Evolutionary conservation across 2,797 vertebrate species (phyloP), one percentile per base, ranked within the genome.

Genomic region (Epinephelus coioides): DNA sequence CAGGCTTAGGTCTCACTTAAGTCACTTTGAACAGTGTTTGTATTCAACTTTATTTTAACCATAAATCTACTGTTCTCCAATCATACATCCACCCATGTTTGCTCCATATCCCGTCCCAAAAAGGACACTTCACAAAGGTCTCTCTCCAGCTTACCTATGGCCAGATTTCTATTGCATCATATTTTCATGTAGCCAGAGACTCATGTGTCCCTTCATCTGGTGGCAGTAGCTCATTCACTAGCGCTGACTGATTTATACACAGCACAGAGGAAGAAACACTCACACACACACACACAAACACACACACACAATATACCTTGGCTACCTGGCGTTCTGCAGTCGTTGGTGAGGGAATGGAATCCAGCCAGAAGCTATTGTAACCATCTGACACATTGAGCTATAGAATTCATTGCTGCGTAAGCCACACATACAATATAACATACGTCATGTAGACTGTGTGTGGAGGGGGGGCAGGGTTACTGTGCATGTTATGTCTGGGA

Each of bases 171-270:
- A 38, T 6, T 43, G 21, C 49, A 56, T 76, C 59, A 82, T 82
- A 82, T 83, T 84, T 83, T 84, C 25, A 13, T 62, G 25, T 3
- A 3, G 14, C 60, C 57, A 66, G 59, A 87, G 81, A 89, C 71
- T 84, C 81, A 83, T 74, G 60, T 55, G 49, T 71, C 50, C 53
- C 23, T 76, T 84, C 34, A 21, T 76, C 38, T 67, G 10, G 47
- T 84, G 83, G 51, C 83, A 78, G 69, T 63, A 46, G 66, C 76
- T 84, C 83, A 80, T 87, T 86, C 81, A 79, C 50, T 56, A 67
- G 30, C 11, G 5, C 56, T 81, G 69, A 79, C 46, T 78, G 78
- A 90, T 87, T 81, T 75, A 86, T 63, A 69, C 80, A 67, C 54
- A 79, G 70, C 23, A 53, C 17, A 57, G 75, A 47, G 62, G 27